These are phyloP conservation scores for Platycnemis pennipes DNA, from an alignment of 2,888 invertebrate species.

Conservation along the genomic window DNA sequence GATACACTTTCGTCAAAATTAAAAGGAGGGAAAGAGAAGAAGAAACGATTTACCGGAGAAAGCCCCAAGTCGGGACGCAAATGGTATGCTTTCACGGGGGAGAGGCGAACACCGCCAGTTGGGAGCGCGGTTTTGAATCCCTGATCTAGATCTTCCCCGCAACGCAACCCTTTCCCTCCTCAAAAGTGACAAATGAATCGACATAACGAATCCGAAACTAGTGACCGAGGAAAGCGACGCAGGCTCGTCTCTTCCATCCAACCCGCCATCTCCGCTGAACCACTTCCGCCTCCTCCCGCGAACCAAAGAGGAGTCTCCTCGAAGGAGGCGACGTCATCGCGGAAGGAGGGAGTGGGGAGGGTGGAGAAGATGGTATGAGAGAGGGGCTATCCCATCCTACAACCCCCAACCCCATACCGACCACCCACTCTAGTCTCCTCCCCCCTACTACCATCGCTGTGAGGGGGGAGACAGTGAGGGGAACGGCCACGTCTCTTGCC, in stretches of 20 bases:
- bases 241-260: neutral
- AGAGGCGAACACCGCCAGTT: neutral
- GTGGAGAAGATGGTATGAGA: too few relatives aligned
- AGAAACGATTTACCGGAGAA: neutral
- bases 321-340: conserved; percentile 15
- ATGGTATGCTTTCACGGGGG: conserved; percentile 1
- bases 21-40: neutral
- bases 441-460: neutral
- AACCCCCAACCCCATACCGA: neutral
- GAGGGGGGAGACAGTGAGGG: neutral
- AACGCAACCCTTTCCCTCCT: neutral
- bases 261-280: neutral
- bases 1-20: conserved; percentile 15
- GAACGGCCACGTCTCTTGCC: neutral
- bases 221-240: conserved; percentile 15
- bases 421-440: neutral
- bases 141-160: neutral
- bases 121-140: neutral
- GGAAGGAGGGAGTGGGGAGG: conserved; percentile 21
- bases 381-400: neutral
- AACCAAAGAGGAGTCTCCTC: neutral
- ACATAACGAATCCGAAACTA: conserved; percentile 22
- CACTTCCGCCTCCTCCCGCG: neutral
- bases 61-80: neutral
- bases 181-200: conserved; percentile 8